Evolutionary conservation across 2,797 vertebrate genomes (phyloP).

Genomic region (Manis pentadactyla): DNA sequence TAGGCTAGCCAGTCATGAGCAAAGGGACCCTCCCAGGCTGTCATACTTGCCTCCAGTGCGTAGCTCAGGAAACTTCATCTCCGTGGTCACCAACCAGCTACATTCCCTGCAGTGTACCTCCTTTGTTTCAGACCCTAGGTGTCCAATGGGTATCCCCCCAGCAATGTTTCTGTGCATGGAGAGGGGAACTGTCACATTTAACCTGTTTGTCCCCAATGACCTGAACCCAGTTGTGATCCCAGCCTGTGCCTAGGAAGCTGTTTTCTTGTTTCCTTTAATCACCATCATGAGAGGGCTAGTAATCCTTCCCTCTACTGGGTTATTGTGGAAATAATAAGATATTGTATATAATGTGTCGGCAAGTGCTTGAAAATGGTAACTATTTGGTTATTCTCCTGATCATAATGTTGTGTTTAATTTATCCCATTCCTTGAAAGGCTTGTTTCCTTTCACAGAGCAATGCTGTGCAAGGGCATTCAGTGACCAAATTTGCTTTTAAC

Average conservation of each 20-base stretch:
- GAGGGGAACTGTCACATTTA: not conserved
- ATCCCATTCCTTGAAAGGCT: not conserved
- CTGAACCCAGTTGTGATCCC: not conserved
- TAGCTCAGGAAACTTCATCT: constrained; percentile 51
- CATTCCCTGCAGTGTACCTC: not conserved
- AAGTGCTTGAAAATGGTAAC: not conserved
- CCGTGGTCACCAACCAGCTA: constrained; percentile 30
- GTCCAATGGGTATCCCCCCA: not conserved
- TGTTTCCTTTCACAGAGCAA: constrained; percentile 11
- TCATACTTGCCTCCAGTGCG: not conserved
- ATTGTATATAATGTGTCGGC: not conserved
- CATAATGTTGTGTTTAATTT: constrained; percentile 43
- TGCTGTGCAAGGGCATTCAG: not conserved
- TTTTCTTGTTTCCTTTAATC: constrained; percentile 31
- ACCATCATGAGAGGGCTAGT: not conserved
- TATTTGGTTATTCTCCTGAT: constrained; percentile 12
- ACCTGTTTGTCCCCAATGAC: not conserved
- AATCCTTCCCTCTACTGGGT: not conserved
- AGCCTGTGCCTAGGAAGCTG: not conserved
- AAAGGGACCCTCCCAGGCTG: not conserved
- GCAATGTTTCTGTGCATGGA: not conserved
- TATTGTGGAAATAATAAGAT: not conserved
- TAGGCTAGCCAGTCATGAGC: not conserved
- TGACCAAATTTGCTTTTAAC: not conserved
- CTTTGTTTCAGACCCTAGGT: not conserved